phyloP scores from a whole-genome alignment of 2,797 vertebrate species.

The Molossus molossus region DNA sequence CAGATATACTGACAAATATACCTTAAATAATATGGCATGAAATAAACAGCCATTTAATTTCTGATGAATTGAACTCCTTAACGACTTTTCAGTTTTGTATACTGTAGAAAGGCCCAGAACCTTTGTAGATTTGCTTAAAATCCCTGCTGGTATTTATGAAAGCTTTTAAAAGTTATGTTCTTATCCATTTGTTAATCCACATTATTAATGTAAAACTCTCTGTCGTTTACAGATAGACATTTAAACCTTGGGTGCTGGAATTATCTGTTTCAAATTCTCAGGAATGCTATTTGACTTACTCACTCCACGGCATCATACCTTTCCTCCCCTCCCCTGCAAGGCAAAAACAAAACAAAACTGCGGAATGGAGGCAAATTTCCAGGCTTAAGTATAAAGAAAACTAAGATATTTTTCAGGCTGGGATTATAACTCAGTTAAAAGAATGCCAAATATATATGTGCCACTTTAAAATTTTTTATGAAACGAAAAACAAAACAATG shows the following conservation, averaged over 20 bases:
- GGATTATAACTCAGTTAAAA: slow-evolving; percentile 51
- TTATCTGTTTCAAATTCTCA: neutral
- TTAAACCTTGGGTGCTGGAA: neutral
- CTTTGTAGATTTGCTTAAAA: slow-evolving; percentile 53
- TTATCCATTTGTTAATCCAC: slow-evolving; percentile 3
- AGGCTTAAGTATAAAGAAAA: slow-evolving; percentile 61
- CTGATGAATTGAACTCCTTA: slow-evolving; percentile 37
- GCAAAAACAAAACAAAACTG: neutral
- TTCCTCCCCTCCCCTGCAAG: neutral
- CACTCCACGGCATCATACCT: neutral
- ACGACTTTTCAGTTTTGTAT: slow-evolving; percentile 58
- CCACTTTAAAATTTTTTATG: slow-evolving; percentile 23
- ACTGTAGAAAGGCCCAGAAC: slow-evolving; percentile 29
- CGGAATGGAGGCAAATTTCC: slow-evolving; percentile 55
- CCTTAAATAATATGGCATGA: slow-evolving; percentile 61
- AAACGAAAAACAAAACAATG: slow-evolving; percentile 53
- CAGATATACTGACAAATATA: slow-evolving; percentile 55
- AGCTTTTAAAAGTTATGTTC: slow-evolving; percentile 54
- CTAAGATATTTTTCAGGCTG: slow-evolving; percentile 18
- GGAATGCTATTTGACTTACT: neutral
- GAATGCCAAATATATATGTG: slow-evolving; percentile 28
- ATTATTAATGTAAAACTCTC: slow-evolving; percentile 27
- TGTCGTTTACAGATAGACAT: neutral
- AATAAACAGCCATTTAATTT: slow-evolving; percentile 65
- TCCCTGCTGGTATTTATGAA: slow-evolving; percentile 50